phyloP scores from a whole-genome alignment of 2,113 vertebrate species.

The Nyctereutes procyonoides region DNA sequence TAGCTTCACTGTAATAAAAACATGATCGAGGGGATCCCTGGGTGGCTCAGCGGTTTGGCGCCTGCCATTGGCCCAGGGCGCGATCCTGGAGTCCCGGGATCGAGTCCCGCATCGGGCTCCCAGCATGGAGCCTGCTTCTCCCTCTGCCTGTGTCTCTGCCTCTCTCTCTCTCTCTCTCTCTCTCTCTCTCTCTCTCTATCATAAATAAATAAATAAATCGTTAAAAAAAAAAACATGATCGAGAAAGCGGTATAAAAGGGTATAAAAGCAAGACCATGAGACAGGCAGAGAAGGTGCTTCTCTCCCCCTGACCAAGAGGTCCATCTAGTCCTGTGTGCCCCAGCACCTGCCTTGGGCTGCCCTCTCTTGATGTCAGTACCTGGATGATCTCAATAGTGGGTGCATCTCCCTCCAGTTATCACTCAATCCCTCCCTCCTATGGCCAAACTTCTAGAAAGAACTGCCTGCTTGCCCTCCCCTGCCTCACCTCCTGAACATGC shows the following conservation, averaged over 20 bases:
- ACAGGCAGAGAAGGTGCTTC: background rate
- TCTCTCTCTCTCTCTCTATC: no score
- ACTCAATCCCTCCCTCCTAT: background rate
- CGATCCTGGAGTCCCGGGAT: no score
- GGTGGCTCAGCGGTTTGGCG: no score
- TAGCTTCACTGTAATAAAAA: background rate
- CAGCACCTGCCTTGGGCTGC: background rate
- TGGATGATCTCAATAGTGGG: background rate
- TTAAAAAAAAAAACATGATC: background rate
- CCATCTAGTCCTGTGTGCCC: background rate
- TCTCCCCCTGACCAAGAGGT: background rate
- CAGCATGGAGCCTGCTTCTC: no score
- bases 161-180: no score
- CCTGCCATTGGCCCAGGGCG: no score
- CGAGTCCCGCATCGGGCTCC: no score
- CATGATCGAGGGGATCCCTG: no score
- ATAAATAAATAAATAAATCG: no score
- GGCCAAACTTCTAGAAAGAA: background rate
- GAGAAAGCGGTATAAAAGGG: background rate
- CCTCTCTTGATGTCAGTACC: background rate
- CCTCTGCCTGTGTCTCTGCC: no score
- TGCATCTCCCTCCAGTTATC: background rate
- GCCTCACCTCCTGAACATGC: background rate
- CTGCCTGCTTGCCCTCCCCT: background rate
- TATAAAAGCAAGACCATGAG: background rate